Percentiles rank a stretch among this genome's conserved stretches.
Evolutionary conservation across 2,113 vertebrate genomes (phyloP).

Genomic region (Rhipidura dahli): DNA sequence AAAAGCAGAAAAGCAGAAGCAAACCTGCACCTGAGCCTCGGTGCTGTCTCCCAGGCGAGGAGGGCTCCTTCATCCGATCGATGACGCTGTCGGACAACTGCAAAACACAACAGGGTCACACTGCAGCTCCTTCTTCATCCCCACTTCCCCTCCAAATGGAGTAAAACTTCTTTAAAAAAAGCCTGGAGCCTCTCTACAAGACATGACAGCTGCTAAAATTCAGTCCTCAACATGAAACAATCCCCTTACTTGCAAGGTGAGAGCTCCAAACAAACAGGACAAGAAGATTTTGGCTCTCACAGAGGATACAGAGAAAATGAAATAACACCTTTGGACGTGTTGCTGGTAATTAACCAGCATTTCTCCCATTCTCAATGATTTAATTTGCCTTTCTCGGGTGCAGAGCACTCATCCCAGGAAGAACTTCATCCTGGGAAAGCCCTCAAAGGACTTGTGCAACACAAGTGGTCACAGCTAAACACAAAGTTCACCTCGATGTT

Average conservation of each 20-base stretch:
- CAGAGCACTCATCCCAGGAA: not conserved
- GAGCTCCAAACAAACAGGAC: accelerated
- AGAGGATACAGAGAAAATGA: not conserved
- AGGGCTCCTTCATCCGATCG: slow-evolving; percentile 90
- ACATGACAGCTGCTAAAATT: not conserved
- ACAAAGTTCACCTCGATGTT: accelerated
- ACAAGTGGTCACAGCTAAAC: accelerated
- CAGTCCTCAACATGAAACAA: accelerated
- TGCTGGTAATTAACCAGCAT: not conserved
- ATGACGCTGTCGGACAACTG: slow-evolving; percentile 94
- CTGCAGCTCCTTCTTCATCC: not conserved
- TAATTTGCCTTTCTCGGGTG: not conserved
- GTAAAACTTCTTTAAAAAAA: accelerated
- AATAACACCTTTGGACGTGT: accelerated
- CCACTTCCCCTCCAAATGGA: accelerated
- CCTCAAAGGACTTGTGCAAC: not conserved
- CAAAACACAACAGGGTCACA: not conserved
- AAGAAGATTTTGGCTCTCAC: accelerated
- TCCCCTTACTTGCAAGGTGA: accelerated
- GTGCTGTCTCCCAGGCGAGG: slow-evolving; percentile 56
- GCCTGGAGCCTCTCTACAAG: not conserved
- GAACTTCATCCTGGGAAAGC: not conserved
- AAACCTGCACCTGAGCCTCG: slow-evolving; percentile 65
- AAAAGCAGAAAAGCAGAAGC: not conserved
- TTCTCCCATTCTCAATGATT: not conserved